Evolutionary conservation across 2,113 vertebrate species (phyloP).

Genomic region (Cottus gobio): DNA sequence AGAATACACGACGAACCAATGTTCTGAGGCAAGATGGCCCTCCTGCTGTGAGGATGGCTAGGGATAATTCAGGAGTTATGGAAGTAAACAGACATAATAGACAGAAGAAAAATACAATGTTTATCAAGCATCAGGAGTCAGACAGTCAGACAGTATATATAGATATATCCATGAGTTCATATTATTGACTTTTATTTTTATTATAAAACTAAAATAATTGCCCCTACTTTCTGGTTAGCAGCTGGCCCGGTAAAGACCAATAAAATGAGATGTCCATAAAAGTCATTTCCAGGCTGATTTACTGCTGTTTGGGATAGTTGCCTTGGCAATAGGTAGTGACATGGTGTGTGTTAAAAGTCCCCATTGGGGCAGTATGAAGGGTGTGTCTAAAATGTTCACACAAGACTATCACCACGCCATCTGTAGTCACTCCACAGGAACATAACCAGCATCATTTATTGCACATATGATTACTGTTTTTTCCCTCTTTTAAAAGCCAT

Average conservation of each 20-base stretch:
- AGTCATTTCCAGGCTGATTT: constrained; percentile 50
- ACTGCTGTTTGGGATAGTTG: constrained; percentile 39
- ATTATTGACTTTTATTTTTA: constrained; percentile 17
- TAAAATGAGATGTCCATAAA: constrained; percentile 46
- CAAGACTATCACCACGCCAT: constrained; percentile 80
- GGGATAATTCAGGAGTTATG: neutral
- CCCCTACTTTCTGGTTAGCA: constrained; percentile 27
- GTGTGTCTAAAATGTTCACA: constrained; percentile 72
- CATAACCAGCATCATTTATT: constrained; percentile 85
- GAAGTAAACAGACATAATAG: neutral
- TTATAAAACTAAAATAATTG: constrained; percentile 15
- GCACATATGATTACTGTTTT: constrained; percentile 83
- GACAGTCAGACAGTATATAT: no score
- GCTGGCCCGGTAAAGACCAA: constrained; percentile 34
- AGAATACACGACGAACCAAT: neutral
- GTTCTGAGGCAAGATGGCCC: neutral
- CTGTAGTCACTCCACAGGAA: constrained; percentile 84
- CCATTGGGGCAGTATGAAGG: constrained; percentile 55
- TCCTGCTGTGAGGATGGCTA: neutral
- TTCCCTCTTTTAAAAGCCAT: constrained; percentile 77
- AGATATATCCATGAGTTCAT: neutral
- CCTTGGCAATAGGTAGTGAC: constrained; percentile 46
- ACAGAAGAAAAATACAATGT: neutral
- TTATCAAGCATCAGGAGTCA: neutral
- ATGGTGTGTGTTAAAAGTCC: constrained; percentile 57